Percentiles rank a stretch among this genome's conserved stretches.
Conservation (phyloP, 2,888 invertebrate genomes). For the Nowickia ferox region DNA sequence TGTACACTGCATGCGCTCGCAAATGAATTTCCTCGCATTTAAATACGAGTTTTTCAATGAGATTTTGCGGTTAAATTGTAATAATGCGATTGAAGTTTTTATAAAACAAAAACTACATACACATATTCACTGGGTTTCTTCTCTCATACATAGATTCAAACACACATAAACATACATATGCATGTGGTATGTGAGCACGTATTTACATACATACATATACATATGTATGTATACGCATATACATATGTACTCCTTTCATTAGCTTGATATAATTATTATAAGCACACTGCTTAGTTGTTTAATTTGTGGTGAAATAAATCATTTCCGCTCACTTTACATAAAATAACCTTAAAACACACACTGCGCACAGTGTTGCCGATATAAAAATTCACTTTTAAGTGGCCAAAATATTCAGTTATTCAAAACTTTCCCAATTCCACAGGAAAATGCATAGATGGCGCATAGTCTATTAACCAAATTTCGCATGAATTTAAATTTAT, state of each 20-base stretch:
- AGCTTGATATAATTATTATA: conserved; percentile 63
- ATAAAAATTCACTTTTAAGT: background rate
- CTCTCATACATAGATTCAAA: too few species aligned
- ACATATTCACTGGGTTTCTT: conserved; percentile 4
- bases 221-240: background rate
- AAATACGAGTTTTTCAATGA: conserved; percentile 25
- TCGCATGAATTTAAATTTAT: too few species aligned
- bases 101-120: background rate
- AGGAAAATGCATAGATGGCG: too few species aligned
- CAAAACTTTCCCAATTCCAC: too few species aligned
- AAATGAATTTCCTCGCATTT: conserved; percentile 29
- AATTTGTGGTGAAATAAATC: conserved; percentile 71
- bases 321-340: conserved; percentile 65
- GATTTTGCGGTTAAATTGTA: conserved; percentile 25
- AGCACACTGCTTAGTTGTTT: conserved; percentile 66
- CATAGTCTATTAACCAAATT: too few species aligned
- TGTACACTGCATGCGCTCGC: background rate
- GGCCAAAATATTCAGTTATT: too few species aligned
- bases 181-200: background rate
- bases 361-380: background rate
- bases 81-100: conserved; percentile 22
- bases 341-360: conserved; percentile 57
- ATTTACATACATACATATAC: too few species aligned
- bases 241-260: conserved; percentile 19
- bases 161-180: background rate